Percentiles rank a stretch among this genome's conserved stretches.
Conservation (phyloP, 2,113 vertebrate species). For the Centropus unirufus region DNA sequence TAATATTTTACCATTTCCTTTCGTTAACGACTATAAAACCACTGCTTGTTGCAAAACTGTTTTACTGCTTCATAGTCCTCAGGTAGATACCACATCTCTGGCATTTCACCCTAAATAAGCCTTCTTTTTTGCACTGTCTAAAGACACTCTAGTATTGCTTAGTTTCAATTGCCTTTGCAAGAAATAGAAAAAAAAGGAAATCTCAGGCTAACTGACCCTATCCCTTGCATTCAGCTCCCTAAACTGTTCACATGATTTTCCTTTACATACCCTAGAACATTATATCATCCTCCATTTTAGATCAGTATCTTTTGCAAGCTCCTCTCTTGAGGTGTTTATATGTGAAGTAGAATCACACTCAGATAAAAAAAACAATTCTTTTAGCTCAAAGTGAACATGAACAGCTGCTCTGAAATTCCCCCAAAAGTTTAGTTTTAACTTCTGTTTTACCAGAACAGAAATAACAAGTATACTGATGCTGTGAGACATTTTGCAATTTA, state of each 20-base stretch:
- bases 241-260: not conserved
- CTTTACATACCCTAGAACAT: not conserved
- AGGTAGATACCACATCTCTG: not conserved
- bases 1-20: not conserved
- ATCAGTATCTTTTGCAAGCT: not conserved
- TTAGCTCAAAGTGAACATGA: not conserved
- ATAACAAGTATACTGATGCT: constrained; percentile 6
- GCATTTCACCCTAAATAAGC: not conserved
- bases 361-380: not conserved
- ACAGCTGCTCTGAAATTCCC: not conserved
- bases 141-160: not conserved
- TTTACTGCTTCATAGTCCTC: not conserved
- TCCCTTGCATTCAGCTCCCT: not conserved
- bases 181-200: not conserved
- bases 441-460: not conserved
- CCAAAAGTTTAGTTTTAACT: not conserved
- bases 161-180: not conserved
- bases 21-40: not conserved
- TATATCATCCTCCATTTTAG: not conserved
- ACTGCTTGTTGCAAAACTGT: not conserved
- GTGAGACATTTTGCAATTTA: constrained; percentile 57
- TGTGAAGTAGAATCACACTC: not conserved
- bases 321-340: not conserved
- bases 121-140: not conserved
- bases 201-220: not conserved